phyloP scores from a whole-genome alignment of 30 jellyfish, hydroid and myxozoan genomes.

The Clytia hemisphaerica region DNA sequence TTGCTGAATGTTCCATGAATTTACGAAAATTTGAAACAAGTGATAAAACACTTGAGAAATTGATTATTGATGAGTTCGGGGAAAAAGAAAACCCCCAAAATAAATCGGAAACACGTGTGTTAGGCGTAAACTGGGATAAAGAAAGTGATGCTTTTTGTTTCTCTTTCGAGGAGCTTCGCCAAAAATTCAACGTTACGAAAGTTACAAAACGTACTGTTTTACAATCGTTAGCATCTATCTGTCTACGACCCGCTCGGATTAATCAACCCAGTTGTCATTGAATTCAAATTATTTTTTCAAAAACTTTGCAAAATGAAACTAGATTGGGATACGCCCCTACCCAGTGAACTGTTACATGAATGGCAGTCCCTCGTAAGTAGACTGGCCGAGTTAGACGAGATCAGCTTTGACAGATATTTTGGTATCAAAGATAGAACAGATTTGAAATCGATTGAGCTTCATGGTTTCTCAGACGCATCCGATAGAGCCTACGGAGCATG shows the following conservation, averaged over 20 bases:
- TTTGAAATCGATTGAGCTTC: too few relatives aligned
- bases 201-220: too few relatives aligned
- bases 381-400: too few relatives aligned
- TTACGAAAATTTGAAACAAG: background rate
- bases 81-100: too few relatives aligned
- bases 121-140: conserved; percentile 23
- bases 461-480: too few relatives aligned
- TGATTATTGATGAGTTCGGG: background rate
- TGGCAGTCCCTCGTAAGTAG: too few relatives aligned
- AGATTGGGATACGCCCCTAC: conserved; percentile 16
- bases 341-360: background rate
- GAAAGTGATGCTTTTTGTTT: background rate
- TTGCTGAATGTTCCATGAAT: background rate
- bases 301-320: conserved; percentile 5
- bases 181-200: too few relatives aligned
- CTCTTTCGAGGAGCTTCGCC: background rate
- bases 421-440: too few relatives aligned
- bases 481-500: too few relatives aligned
- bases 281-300: conserved; percentile 19
- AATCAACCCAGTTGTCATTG: conserved; percentile 10
- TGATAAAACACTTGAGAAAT: background rate
- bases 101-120: conserved; percentile 11
- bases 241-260: conserved; percentile 24
- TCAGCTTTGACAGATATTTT: too few relatives aligned
- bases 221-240: too few relatives aligned